Evolutionary conservation across 2,797 vertebrate genomes (phyloP).

Genomic region (Myotis findleyi): DNA sequence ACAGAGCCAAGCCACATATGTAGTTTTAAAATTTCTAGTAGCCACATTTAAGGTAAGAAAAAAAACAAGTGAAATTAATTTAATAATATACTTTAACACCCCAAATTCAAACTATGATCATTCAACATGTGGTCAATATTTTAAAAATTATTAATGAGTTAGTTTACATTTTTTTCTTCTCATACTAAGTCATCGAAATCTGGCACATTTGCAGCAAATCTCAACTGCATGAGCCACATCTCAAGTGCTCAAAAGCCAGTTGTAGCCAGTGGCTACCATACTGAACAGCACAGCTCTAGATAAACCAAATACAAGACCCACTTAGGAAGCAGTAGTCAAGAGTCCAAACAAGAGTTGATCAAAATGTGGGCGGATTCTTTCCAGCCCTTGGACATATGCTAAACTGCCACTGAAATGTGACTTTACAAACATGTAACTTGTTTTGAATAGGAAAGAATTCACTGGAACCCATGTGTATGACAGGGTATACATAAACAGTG

Average conservation of each 20-base stretch:
- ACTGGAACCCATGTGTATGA: too few species aligned
- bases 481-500: background rate
- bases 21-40: constrained; percentile 27
- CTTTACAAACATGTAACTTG: background rate
- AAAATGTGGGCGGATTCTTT: background rate
- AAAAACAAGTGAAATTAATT: constrained; percentile 34
- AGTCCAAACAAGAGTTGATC: background rate
- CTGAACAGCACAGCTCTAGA: background rate
- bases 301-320: background rate
- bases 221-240: background rate
- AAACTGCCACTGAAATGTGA: background rate
- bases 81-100: constrained; percentile 33
- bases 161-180: background rate
- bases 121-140: background rate
- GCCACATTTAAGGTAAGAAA: constrained; percentile 28
- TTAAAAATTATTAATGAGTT: constrained; percentile 15
- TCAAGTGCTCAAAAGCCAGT: background rate
- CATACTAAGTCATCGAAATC: background rate
- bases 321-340: background rate
- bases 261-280: background rate
- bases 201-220: background rate
- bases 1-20: constrained; percentile 7
- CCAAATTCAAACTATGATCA: background rate
- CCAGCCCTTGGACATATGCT: background rate
- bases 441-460: constrained; percentile 30